phyloP scores from a whole-genome alignment of 2,888 invertebrate genomes.

The Spodoptera exigua region DNA sequence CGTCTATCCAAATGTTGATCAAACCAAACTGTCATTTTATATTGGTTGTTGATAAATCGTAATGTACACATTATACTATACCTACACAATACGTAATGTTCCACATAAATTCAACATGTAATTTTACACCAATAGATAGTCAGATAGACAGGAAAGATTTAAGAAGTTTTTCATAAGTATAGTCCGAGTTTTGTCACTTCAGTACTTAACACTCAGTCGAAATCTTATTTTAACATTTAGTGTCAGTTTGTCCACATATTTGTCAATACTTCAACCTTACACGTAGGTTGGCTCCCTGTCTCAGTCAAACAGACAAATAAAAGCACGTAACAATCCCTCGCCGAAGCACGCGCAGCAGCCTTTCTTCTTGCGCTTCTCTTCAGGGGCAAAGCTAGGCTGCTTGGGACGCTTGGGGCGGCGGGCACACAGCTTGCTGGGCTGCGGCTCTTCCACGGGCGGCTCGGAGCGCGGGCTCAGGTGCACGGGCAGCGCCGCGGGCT shows the following conservation, averaged over 20 bases:
- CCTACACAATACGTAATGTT: too few species aligned
- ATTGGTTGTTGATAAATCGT: conserved; percentile 28
- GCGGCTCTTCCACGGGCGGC: conserved; percentile 73
- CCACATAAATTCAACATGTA: conserved; percentile 27
- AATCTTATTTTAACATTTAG: conserved; percentile 41
- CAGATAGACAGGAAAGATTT: conserved; percentile 51
- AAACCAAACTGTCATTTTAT: conserved; percentile 29
- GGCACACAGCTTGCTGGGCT: conserved; percentile 76
- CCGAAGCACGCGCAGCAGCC: conserved; percentile 87
- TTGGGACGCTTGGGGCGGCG: conserved; percentile 79
- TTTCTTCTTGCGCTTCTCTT: conserved; percentile 74
- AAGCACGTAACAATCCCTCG: conserved; percentile 84
- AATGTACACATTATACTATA: conserved; percentile 29
- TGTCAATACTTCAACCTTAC: conserved; percentile 36
- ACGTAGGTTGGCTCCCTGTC: conserved; percentile 46
- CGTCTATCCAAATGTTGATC: conserved; percentile 47
- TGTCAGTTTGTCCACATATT: conserved; percentile 32
- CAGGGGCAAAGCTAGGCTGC: conserved; percentile 81
- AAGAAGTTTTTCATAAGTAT: conserved; percentile 22
- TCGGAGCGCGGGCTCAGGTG: conserved; percentile 82
- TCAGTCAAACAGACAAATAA: conserved; percentile 89
- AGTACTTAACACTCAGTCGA: conserved; percentile 54
- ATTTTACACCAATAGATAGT: conserved; percentile 42
- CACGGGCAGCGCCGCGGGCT: conserved; percentile 82
- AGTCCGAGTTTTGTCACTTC: conserved; percentile 42